Evolutionary conservation across 2,113 vertebrate genomes (phyloP).

Genomic region (Tapirus terrestris): DNA sequence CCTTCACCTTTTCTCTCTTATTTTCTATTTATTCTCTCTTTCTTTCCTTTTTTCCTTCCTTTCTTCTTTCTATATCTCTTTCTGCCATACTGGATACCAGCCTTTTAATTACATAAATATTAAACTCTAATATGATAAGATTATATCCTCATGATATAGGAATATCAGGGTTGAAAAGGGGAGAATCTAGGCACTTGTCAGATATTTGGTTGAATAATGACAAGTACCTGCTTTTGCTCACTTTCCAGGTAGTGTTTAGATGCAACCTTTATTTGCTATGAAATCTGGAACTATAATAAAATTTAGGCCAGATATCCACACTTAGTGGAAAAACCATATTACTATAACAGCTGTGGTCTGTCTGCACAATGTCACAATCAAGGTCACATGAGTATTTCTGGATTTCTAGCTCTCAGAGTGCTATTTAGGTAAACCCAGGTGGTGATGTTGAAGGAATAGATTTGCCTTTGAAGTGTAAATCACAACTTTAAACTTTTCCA

Average conservation of each 20-base stretch:
- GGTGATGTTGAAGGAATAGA: not conserved
- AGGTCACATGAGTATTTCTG: not conserved
- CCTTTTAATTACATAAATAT: slow-evolving; percentile 28
- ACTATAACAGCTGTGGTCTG: not conserved
- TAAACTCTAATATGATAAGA: not conserved
- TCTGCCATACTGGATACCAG: not conserved
- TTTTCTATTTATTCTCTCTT: not conserved
- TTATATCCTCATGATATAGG: not conserved
- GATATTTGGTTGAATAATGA: slow-evolving; percentile 1
- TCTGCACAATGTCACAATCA: not conserved
- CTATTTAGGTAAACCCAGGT: not conserved
- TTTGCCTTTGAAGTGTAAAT: not conserved
- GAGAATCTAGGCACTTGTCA: not conserved
- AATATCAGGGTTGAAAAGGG: not conserved
- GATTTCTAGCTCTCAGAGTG: not conserved
- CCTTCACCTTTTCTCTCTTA: not conserved
- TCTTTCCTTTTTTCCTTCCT: not conserved
- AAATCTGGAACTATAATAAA: not conserved
- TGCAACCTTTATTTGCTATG: not conserved
- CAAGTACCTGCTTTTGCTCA: not conserved
- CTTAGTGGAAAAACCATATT: not conserved
- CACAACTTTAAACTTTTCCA: not conserved
- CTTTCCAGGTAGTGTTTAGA: slow-evolving; percentile 26
- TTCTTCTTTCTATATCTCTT: not conserved
- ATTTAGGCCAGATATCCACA: not conserved